These are phyloP conservation scores for Orestias chungarensis DNA, from an alignment of 2,797 vertebrate genomes.

Conservation along the genomic window DNA sequence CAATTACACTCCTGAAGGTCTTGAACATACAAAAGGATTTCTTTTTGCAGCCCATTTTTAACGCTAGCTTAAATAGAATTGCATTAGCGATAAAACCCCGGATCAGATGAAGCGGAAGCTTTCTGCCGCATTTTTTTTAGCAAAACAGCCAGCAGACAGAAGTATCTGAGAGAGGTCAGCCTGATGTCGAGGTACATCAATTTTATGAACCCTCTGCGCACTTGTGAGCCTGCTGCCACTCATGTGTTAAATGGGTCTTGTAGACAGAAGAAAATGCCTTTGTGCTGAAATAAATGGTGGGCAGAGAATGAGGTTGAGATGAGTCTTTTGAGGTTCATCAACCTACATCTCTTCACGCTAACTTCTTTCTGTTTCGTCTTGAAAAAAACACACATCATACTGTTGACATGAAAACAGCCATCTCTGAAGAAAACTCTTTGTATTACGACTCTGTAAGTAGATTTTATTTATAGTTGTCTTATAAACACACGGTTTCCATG, in stretches of 20 bases:
- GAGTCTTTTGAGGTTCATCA: slow-evolving; percentile 71
- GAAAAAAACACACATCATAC: slow-evolving; percentile 1
- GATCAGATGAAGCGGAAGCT: slow-evolving; percentile 15
- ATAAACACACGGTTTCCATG: slow-evolving; percentile 13
- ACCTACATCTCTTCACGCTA: slow-evolving; percentile 57
- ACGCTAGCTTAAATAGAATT: neutral
- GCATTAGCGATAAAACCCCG: slow-evolving; percentile 7
- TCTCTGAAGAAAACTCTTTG: neutral
- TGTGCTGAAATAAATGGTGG: slow-evolving; percentile 72
- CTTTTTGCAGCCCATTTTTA: neutral
- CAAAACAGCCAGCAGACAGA: slow-evolving; percentile 41
- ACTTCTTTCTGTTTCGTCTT: slow-evolving; percentile 13
- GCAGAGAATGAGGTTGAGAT: slow-evolving; percentile 69
- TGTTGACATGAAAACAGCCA: slow-evolving; percentile 19
- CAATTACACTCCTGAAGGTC: slow-evolving; percentile 22
- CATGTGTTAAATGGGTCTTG: slow-evolving; percentile 76
- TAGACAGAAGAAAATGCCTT: slow-evolving; percentile 68
- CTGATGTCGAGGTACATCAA: slow-evolving; percentile 69
- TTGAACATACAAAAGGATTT: slow-evolving; percentile 37
- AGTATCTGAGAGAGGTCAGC: slow-evolving; percentile 60
- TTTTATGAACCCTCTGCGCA: slow-evolving; percentile 65
- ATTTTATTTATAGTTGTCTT: slow-evolving; percentile 35
- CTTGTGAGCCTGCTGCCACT: slow-evolving; percentile 56
- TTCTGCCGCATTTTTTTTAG: slow-evolving; percentile 23
- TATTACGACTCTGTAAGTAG: slow-evolving; percentile 16